These are phyloP conservation scores for Autographa pulchrina DNA, from an alignment of 2,888 invertebrate species.

Conservation along the genomic window DNA sequence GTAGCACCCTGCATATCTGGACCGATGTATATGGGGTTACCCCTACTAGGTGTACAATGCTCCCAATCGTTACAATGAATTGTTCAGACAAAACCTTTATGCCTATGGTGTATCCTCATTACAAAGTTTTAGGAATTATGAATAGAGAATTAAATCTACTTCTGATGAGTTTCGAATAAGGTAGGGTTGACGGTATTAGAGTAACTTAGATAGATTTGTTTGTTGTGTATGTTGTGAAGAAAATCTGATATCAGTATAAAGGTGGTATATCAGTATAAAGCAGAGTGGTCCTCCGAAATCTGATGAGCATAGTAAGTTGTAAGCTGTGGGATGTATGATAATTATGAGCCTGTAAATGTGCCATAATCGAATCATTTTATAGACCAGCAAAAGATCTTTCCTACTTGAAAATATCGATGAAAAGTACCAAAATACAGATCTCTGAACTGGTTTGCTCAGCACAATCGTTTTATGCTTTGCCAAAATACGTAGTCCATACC, in stretches of 20 bases:
- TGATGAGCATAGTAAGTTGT: too few relatives aligned
- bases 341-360: neutral
- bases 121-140: neutral
- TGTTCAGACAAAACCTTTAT: constrained; percentile 25
- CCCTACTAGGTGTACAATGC: constrained; percentile 48
- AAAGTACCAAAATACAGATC: neutral
- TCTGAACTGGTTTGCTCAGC: neutral
- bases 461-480: neutral
- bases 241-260: too few relatives aligned
- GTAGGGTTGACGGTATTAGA: neutral
- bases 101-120: constrained; percentile 31
- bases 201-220: too few relatives aligned
- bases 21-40: constrained; percentile 28
- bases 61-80: constrained; percentile 27
- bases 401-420: neutral
- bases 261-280: too few relatives aligned
- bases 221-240: too few relatives aligned
- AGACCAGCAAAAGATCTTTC: too few relatives aligned
- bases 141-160: neutral
- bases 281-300: too few relatives aligned
- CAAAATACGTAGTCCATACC: neutral
- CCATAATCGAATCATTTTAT: neutral
- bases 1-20: constrained; percentile 29
- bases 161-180: too few relatives aligned
- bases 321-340: too few relatives aligned